Conservation (phyloP, 2,797 vertebrate species). For the Pteropus rufus region DNA sequence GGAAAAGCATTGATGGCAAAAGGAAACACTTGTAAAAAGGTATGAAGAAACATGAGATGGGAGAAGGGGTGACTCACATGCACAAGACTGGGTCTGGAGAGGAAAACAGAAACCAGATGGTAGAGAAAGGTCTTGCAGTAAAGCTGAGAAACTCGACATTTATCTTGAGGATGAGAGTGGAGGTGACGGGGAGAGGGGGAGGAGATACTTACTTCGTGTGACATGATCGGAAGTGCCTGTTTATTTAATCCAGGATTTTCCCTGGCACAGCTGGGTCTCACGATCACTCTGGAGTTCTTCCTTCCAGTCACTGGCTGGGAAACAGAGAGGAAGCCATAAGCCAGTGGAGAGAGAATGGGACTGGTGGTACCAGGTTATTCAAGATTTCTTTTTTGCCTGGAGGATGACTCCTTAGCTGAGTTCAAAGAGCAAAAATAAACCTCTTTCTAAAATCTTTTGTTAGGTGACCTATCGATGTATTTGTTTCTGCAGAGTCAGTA, state of each 20-base stretch:
- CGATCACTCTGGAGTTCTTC: neutral
- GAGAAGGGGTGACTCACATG: neutral
- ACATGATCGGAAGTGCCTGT: neutral
- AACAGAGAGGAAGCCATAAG: neutral
- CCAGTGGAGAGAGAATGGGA: neutral
- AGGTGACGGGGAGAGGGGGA: neutral
- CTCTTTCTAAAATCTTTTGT: neutral
- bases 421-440: neutral
- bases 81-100: neutral
- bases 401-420: neutral
- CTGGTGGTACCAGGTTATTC: neutral
- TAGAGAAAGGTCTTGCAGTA: neutral
- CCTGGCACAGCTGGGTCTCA: neutral
- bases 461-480: neutral
- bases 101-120: neutral
- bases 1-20: neutral
- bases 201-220: neutral
- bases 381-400: neutral
- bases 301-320: neutral
- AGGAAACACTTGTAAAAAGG: neutral
- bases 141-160: neutral
- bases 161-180: neutral
- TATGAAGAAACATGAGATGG: neutral
- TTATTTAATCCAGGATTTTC: neutral
- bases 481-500: neutral